Evolutionary conservation across 2,113 vertebrate species (phyloP), one percentile per base, ranked within the genome.

Genomic region (Nyctibius bracteatus): DNA sequence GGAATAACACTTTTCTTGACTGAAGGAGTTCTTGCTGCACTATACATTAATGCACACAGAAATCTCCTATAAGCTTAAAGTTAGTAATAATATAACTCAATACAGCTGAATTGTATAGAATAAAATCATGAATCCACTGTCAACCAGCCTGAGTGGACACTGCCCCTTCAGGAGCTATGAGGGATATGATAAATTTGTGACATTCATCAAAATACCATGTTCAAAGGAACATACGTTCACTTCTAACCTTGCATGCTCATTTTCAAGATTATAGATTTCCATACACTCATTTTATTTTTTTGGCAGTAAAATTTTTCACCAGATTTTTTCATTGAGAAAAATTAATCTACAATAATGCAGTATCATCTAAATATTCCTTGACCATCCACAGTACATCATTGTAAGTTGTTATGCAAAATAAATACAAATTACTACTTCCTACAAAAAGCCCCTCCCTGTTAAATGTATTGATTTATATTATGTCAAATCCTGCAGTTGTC

Each of bases 1-100:
- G 79, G 92, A 97, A 91, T 89, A 94, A 85, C 20, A 86, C 46
- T 82, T 87, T 54, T 81, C 83, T 79, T 94, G 67, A 63, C 51
- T 88, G 49, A 77, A 88, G 49, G 54, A 90, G 12, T 77, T 86
- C 62, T 91, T 86, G 61, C 19, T 86, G 46, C 22, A 41, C 7
- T 73, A 14, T 33, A 46, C 39, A 88, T 46, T 49, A 90, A 66
- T 57, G 47, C 22, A 82, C 51, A 80, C 21, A 77, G 66, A 77
- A 71, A 61, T 67, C n/a, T 63, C 43, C n/a, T 59, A 4, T 47
- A 67, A 68, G 14, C 41, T 84, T 79, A 31, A 83, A 79, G 24
- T 85, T 79, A 25, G 30, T 47, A 75, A 47, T 85, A 84, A 71
- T 30, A 79, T 37, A 91, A 92, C 22, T 65, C 12, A 63, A 77